Evolutionary conservation across 2,888 invertebrate genomes (phyloP).

Genomic region (Pseudoips prasinana): DNA sequence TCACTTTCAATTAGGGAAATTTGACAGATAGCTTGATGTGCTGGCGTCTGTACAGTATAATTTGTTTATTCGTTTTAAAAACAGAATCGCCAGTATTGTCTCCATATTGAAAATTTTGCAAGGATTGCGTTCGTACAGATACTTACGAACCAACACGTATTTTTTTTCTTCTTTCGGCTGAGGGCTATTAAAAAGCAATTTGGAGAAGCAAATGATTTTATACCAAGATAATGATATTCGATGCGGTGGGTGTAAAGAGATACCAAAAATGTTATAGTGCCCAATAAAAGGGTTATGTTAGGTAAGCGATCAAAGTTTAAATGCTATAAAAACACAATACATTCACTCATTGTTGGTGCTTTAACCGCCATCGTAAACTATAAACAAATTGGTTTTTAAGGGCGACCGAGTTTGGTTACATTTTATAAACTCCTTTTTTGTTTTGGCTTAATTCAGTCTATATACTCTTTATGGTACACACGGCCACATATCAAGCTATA

Average conservation of each 20-base stretch:
- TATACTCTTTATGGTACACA: too few relatives aligned
- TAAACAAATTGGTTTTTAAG: conserved; percentile 72
- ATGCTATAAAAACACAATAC: conserved; percentile 64
- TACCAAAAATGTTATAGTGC: conserved; percentile 28
- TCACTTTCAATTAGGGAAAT: too few relatives aligned
- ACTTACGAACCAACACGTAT: conserved; percentile 6
- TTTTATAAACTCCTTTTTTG: conserved; percentile 9
- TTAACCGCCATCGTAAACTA: conserved; percentile 65
- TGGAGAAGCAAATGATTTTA: conserved; percentile 21
- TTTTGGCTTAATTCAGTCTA: too few relatives aligned
- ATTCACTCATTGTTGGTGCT: conserved; percentile 69
- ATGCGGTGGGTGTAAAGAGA: conserved; percentile 24
- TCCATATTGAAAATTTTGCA: too few relatives aligned
- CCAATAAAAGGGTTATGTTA: conserved; percentile 59
- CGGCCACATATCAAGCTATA: too few relatives aligned
- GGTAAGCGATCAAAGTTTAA: conserved; percentile 68
- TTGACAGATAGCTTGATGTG: too few relatives aligned
- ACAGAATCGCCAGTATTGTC: too few relatives aligned
- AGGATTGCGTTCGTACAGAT: too few relatives aligned
- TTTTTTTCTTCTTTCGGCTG: conserved; percentile 7
- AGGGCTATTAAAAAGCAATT: conserved; percentile 19
- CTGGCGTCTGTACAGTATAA: too few relatives aligned
- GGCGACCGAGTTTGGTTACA: conserved; percentile 34
- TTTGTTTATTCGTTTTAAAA: too few relatives aligned
- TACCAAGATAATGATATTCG: conserved; percentile 23